Base-by-base conservation (phyloP, 1,140 invertebrate genomes). In the Nephila pilipes region DNA sequence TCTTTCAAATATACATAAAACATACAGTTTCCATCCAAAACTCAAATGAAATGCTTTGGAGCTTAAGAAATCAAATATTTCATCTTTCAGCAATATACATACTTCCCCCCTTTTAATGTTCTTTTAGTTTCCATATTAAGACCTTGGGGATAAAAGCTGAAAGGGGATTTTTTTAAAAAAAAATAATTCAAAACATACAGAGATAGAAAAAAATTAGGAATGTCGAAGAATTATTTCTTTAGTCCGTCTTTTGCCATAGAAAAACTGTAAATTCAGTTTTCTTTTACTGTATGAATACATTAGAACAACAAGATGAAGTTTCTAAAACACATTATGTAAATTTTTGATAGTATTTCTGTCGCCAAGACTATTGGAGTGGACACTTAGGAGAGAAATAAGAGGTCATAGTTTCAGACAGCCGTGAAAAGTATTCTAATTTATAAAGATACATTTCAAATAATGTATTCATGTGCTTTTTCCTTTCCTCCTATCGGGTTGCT, bases 401-500 rank as follows among this genome's bases (percentile, higher is more conserved):
- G 69, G 29, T 18, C 69, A 75, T 36, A 32, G 32, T 36, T 75
- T 75, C 25, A 18, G 69, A 75, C 69, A 32, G 69, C 65, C 29
- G 69, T 20, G 69, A 36, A 29, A 75, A 32, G 69, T 75, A 75
- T 75, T 75, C 69, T 75, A 75, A 75, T 75, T 75, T 36, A 20
- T 75, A 32, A 75, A 20, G 32, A 75, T 75, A 32, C 25, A 12
- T 75, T 75, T 75, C 69, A 32, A 75, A 75, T 75, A 65, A 75
- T 36, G 69, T 75, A 75, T 75, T 75, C 25, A 75, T 75, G 29
- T 14, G 18, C 25, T 75, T 75, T 29, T 25, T 75, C 69, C 18
- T 36, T 29, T 32, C 18, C 29, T 32, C 0, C 8, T 36, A 36
- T 75, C 69, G 32, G 29, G 29, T 36, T 75, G 12, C 25, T 10